These are phyloP conservation scores for Dryadula phaetusa DNA, from an alignment of 2,888 invertebrate species.

Conservation along the genomic window DNA sequence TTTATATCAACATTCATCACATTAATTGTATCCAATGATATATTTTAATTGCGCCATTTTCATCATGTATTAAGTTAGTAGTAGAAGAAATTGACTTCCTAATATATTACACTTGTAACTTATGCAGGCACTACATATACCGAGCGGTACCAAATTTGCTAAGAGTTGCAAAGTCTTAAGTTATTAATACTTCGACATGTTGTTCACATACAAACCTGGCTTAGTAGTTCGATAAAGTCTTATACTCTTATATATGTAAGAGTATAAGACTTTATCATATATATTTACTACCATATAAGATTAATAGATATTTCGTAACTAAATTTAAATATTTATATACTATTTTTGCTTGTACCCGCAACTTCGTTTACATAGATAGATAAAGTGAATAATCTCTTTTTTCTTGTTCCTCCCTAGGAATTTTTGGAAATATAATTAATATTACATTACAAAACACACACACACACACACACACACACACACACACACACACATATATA, in stretches of 20 bases:
- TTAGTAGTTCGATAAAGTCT: constrained; percentile 16
- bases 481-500: no score
- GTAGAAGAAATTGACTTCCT: not conserved
- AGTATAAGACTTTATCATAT: no score
- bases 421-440: no score
- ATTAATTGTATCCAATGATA: not conserved
- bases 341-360: no score
- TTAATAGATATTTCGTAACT: not conserved
- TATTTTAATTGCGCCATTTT: no score
- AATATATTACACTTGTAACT: constrained; percentile 4
- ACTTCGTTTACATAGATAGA: no score
- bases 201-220: constrained; percentile 55
- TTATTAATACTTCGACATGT: constrained; percentile 79
- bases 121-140: constrained; percentile 5
- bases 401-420: no score
- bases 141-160: constrained; percentile 18
- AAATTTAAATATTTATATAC: no score
- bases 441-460: no score
- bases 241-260: not conserved
- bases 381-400: no score
- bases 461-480: no score
- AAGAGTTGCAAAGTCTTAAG: constrained; percentile 67
- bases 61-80: not conserved
- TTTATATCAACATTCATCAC: no score
- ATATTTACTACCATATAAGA: not conserved